Percentiles rank a stretch among this genome's conserved stretches.
These are phyloP conservation scores for Rotaria magnacalcarata DNA, from an alignment of 2,888 invertebrate species.

Conservation along the genomic window DNA sequence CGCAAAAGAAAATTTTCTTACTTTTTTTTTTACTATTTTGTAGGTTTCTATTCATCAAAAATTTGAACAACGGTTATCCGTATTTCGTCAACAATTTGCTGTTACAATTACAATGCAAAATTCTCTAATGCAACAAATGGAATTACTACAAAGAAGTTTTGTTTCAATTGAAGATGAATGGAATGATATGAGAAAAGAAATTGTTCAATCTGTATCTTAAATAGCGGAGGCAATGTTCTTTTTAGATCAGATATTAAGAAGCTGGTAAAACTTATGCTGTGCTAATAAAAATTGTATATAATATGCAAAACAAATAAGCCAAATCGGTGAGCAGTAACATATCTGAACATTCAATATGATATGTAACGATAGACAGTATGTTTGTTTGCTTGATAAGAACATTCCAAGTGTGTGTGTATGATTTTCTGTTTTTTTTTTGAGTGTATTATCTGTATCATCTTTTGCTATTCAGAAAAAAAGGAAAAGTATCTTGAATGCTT, in stretches of 20 bases:
- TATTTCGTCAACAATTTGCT: conserved; percentile 33
- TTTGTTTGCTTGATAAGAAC: not conserved
- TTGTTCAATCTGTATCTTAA: not conserved
- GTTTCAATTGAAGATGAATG: conserved; percentile 31
- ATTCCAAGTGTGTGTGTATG: not conserved
- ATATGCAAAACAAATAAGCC: not conserved
- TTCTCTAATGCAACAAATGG: conserved; percentile 33
- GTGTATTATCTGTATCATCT: not conserved
- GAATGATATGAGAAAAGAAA: conserved; percentile 33
- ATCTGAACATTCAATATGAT: not conserved
- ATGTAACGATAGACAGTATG: not conserved
- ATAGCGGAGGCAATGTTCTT: not conserved
- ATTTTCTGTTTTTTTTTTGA: not conserved
- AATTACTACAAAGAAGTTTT: conserved; percentile 33
- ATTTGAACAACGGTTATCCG: conserved; percentile 31
- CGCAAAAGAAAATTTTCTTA: not conserved
- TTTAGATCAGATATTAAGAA: not conserved
- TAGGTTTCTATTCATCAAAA: not conserved
- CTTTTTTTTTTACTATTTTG: not conserved
- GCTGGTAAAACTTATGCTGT: not conserved
- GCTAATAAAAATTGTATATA: conserved; percentile 11
- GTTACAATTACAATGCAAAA: conserved; percentile 9
- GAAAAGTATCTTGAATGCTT: not conserved
- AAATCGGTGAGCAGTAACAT: not conserved
- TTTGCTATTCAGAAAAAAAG: not conserved